phyloP scores from a whole-genome alignment of 2,113 vertebrate species.

The Callorhinus ursinus region DNA sequence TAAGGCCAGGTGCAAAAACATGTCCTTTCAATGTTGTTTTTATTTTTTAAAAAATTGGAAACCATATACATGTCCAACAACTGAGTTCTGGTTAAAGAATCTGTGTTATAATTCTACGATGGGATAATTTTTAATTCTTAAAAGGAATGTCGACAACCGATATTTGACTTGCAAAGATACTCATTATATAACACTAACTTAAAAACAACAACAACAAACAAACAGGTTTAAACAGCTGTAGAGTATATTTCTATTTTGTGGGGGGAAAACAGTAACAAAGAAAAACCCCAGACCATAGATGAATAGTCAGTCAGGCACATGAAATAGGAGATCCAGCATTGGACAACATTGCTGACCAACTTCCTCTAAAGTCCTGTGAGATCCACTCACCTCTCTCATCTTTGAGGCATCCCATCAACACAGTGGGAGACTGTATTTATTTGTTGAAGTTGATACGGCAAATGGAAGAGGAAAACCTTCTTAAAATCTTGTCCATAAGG shows the following conservation, averaged over 20 bases:
- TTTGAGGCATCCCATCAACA: background rate
- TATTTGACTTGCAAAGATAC: background rate
- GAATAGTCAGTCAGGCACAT: background rate
- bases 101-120: background rate
- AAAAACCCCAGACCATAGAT: background rate
- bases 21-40: background rate
- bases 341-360: rapidly evolving
- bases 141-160: background rate
- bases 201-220: background rate
- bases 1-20: background rate
- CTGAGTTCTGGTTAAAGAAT: background rate
- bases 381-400: background rate
- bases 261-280: background rate
- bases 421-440: background rate
- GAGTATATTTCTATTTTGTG: background rate
- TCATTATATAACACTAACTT: background rate
- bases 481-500: background rate
- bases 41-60: background rate
- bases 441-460: background rate
- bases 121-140: background rate
- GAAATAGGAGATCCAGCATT: background rate
- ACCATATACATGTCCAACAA: background rate
- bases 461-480: background rate
- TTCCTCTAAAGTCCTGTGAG: background rate
- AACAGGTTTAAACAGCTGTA: background rate